phyloP scores from a whole-genome alignment of 2,113 vertebrate species.

The Neodontobutis hainanensis region DNA sequence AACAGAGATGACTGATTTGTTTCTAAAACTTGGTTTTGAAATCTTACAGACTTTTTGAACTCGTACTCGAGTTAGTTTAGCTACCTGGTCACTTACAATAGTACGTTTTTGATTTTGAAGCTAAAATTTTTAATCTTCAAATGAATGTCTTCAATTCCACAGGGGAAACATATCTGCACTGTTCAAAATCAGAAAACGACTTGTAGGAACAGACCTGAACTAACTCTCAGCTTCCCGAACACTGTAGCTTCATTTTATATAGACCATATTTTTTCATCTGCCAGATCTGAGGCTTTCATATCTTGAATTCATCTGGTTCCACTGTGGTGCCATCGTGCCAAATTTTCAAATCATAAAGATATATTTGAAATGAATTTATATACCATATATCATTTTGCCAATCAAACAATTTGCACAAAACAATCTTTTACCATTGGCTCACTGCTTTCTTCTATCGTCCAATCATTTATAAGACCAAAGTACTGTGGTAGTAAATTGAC shows the following conservation, averaged over 20 bases:
- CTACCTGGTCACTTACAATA: conserved; percentile 50
- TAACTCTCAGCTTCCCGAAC: conserved; percentile 62
- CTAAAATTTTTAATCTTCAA: conserved; percentile 65
- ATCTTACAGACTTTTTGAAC: conserved; percentile 69
- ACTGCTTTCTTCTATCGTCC: conserved; percentile 51
- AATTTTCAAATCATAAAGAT: conserved; percentile 56
- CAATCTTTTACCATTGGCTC: conserved; percentile 56
- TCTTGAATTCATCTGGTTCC: conserved; percentile 62
- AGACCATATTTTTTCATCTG: not conserved
- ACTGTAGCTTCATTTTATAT: conserved; percentile 67
- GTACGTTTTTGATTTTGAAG: conserved; percentile 75
- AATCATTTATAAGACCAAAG: conserved; percentile 79
- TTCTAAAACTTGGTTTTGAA: conserved; percentile 70
- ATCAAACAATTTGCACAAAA: conserved; percentile 72
- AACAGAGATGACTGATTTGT: conserved; percentile 70
- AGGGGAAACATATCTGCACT: conserved; percentile 73
- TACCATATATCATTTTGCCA: conserved; percentile 58
- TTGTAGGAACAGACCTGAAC: conserved; percentile 61
- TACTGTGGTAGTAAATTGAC: conserved; percentile 78
- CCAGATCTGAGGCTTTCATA: conserved; percentile 33
- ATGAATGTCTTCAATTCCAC: conserved; percentile 75
- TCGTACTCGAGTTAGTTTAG: conserved; percentile 50
- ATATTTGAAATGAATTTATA: conserved; percentile 60
- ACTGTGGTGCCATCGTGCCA: conserved; percentile 74
- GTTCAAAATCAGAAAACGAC: conserved; percentile 74